phyloP scores from a whole-genome alignment of 2,888 invertebrate species.

The Brachynemurus nebulosus region DNA sequence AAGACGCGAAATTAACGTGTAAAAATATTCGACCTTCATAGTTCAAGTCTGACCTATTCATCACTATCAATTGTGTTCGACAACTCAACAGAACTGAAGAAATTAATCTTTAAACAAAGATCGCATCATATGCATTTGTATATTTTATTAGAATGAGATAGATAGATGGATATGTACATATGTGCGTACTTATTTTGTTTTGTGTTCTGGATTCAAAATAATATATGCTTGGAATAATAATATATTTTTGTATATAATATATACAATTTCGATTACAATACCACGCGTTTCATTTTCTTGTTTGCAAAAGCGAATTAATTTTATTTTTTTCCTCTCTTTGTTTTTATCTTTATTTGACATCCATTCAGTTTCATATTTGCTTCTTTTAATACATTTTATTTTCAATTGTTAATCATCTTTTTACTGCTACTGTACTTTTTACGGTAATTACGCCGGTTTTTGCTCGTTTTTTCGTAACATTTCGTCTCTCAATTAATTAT shows the following conservation, averaged over 20 bases:
- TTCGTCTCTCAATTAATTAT: no score
- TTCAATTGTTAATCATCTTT: no score
- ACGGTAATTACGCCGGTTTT: no score
- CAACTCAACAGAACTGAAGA: slow-evolving; percentile 5
- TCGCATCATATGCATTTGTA: not conserved
- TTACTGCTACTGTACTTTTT: no score
- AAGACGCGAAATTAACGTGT: slow-evolving; percentile 14
- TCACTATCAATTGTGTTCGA: slow-evolving; percentile 11
- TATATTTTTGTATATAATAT: slow-evolving; percentile 5
- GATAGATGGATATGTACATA: no score
- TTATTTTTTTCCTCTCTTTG: no score
- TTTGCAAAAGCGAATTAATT: not conserved
- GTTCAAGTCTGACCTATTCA: slow-evolving; percentile 12
- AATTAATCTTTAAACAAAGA: slow-evolving; percentile 5
- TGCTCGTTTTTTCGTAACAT: no score
- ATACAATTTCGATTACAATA: slow-evolving; percentile 4
- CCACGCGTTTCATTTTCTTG: slow-evolving; percentile 6
- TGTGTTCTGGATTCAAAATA: not conserved
- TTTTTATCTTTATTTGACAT: no score
- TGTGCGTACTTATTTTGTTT: not conserved
- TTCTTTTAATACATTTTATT: no score
- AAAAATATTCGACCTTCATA: slow-evolving; percentile 16
- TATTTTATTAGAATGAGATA: not conserved
- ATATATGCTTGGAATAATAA: slow-evolving; percentile 7
- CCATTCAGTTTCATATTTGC: no score